Evolutionary conservation across 2,797 vertebrate genomes (phyloP), one percentile per base, ranked within the genome.

Genomic region (Sus cebifrons): DNA sequence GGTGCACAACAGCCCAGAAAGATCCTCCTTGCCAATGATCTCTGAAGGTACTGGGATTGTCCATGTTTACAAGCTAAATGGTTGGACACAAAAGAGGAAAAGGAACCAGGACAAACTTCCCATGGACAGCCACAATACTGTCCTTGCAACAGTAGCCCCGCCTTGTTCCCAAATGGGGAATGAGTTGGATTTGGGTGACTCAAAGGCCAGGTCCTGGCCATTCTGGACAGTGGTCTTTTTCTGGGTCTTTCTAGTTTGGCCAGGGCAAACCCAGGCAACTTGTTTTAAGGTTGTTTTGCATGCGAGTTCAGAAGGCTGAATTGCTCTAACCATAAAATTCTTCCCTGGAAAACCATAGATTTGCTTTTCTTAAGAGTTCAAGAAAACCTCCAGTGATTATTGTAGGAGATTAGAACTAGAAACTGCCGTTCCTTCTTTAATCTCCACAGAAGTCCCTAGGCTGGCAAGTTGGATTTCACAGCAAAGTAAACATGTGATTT

Each of bases 351-450:
- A 96, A 96, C 79, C 52, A 18, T 92, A 96, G 96, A 92, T 97
- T 96, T 95, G 92, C 86, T 97, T 97, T 97, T 93, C 96, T 95
- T 96, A 96, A 96, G 92, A 95, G 95, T 96, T 96, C 86, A 86
- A 94, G 96, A 96, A 97, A 97, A 84, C 70, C 86, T 92, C 92
- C 75, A 52, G 89, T 77, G 97, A 95, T 96, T 88, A 90, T 89
- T 89, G 85, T 91, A 97, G 86, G 75, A 96, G 95, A 98, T 97
- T 97, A 96, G 90, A 97, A 94, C 10, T 60, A 91, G 83, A 97
- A 97, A 96, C 97, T 96, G 95, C 94, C 87, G 52, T 85, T 97
- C 89, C 79, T 94, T 95, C 97, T 96, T 96, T 97, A 96, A 97
- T 96, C 94, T 97, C 84, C 54, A 27, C 71, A 44, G 91, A 54